Conservation (phyloP, 2,888 invertebrate genomes). For the Heliothis peltigera region DNA sequence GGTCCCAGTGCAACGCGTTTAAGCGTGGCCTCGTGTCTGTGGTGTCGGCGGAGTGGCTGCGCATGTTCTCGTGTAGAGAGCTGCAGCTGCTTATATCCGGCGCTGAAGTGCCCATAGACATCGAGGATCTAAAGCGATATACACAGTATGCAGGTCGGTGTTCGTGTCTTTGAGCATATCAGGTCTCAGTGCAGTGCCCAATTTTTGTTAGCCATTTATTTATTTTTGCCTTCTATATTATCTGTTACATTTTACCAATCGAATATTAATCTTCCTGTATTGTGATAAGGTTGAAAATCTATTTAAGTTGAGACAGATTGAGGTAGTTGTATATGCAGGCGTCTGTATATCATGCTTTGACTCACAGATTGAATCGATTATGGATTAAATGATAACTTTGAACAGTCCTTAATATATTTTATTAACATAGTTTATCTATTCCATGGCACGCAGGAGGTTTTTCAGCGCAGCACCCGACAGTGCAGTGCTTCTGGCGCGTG, state of each 20-base stretch:
- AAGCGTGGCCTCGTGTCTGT: slow-evolving; percentile 97
- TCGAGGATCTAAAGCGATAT: slow-evolving; percentile 95
- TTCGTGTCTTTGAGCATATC: no score
- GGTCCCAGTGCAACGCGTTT: slow-evolving; percentile 96
- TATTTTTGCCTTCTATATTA: no score
- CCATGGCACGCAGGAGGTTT: slow-evolving; percentile 92
- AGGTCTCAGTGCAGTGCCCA: no score
- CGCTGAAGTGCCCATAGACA: slow-evolving; percentile 97
- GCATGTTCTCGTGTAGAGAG: slow-evolving; percentile 97
- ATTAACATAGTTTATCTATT: background rate
- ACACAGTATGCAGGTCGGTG: slow-evolving; percentile 95
- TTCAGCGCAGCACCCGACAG: slow-evolving; percentile 94
- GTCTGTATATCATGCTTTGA: no score
- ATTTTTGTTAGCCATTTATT: no score
- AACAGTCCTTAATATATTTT: background rate
- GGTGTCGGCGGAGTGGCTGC: slow-evolving; percentile 97
- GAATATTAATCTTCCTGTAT: no score
- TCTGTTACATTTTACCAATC: no score
- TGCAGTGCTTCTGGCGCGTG: slow-evolving; percentile 97
- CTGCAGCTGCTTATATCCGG: slow-evolving; percentile 99
- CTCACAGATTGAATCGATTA: no score
- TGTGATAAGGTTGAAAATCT: no score
- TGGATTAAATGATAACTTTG: background rate
- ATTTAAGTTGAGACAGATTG: no score
- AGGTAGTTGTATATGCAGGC: no score